Evolutionary conservation across 2,888 invertebrate genomes (phyloP).

Genomic region (Torymus auratus): DNA sequence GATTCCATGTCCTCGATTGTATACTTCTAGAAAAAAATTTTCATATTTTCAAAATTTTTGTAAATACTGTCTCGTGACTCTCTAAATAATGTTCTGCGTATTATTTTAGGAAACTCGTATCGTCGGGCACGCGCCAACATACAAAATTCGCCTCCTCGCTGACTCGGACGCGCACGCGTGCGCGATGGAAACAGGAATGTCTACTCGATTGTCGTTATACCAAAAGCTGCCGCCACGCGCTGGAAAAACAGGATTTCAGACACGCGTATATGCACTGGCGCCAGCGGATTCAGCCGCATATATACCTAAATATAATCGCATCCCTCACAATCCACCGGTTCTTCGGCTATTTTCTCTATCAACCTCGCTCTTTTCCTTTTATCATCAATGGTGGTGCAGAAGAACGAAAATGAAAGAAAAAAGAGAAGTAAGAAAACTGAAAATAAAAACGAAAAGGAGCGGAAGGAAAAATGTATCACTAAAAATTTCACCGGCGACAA

Average conservation of each 20-base stretch:
- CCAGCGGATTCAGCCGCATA: no score
- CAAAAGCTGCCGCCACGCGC: not conserved
- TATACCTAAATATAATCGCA: not conserved
- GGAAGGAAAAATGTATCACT: no score
- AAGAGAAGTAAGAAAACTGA: not conserved
- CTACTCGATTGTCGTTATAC: slow-evolving; percentile 3
- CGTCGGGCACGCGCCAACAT: no score
- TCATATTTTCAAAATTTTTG: no score
- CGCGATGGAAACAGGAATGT: slow-evolving; percentile 41
- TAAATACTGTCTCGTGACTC: no score
- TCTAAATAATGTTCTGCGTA: no score
- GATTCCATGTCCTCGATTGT: no score
- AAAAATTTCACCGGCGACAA: not conserved
- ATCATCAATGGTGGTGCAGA: slow-evolving; percentile 1
- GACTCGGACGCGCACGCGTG: not conserved
- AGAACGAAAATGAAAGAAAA: not conserved
- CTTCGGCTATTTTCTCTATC: slow-evolving; percentile 26
- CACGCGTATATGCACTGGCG: not conserved
- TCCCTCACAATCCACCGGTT: slow-evolving; percentile 46
- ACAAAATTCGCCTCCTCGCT: not conserved
- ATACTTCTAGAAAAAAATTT: no score
- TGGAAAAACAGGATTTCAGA: slow-evolving; percentile 46
- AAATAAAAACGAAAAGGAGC: no score
- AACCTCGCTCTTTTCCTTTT: slow-evolving; percentile 1
- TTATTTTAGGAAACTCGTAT: no score